Base-by-base conservation (phyloP, 2,888 invertebrate species). In the Ormyrus pomaceus region DNA sequence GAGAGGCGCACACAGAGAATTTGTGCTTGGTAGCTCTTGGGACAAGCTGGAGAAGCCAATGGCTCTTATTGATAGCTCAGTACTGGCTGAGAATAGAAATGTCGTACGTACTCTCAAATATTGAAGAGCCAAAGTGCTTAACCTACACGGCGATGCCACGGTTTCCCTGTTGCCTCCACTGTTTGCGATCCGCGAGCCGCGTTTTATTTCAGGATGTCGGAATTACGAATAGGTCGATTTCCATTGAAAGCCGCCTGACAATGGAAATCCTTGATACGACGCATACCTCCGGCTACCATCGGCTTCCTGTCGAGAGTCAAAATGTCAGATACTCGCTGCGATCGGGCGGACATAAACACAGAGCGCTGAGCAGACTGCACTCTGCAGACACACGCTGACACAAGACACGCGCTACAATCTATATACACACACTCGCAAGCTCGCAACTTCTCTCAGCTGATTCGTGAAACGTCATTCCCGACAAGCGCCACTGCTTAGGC, bases 41-140 rank as follows among this genome's bases (percentile, higher is more conserved):
- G 34, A 34, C 34, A 34, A 34, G 34, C 3, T 34, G 34, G 34
- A 58, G 69, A 70, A 58, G 51, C 58, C 56, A 48, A 51, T 61
- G 53, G 9, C 56, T 55, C 55, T 51, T 48, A 53, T 68, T 50
- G 66, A 76, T 48, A 76, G 48, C 55, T 19, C 8, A 34, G n/a
- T 50, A 51, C 34, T 45, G 62, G 11, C 13, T 72, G 10, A 55
- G 48, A 77, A 77, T 58, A 71, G 51, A 77, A 69, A 64, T 55
- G 56, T 6, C 58, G 10, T 72, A 66, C 56, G 68, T 62, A 73
- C 73, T 68, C 55, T 75, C 56, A 53, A 79, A 65, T 64, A 70
- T 65, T 70, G 58, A 70, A 75, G 69, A 64, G 56, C 48, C 74
- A 59, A 69, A 79, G 62, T 68, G 58, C 50, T 74, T 74, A 74